Percentiles rank a stretch among this genome's conserved stretches.
Evolutionary conservation across 1,140 invertebrate species (phyloP).

Genomic region (Apocrypta bakeri): DNA sequence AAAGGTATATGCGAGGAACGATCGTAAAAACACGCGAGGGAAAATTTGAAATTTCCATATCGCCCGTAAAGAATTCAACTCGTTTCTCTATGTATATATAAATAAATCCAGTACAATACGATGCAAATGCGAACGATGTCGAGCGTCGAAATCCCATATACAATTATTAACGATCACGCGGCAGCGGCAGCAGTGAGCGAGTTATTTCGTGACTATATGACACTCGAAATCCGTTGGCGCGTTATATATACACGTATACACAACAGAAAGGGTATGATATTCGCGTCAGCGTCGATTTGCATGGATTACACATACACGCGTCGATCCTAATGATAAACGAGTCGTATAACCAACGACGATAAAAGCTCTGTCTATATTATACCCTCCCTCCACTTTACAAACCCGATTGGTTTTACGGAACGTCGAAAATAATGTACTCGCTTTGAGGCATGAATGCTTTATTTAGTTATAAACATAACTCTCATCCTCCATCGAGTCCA

Average conservation of each 20-base stretch:
- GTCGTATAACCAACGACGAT: neutral
- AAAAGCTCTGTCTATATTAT: conserved; percentile 5
- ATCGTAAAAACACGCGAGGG: neutral
- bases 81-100: neutral
- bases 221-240: conserved; percentile 5
- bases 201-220: conserved; percentile 20
- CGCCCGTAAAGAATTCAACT: conserved; percentile 3
- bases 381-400: too few species aligned
- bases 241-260: neutral
- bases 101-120: conserved; percentile 19
- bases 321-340: conserved; percentile 41
- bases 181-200: neutral
- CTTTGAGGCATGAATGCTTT: neutral
- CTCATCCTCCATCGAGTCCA: too few species aligned
- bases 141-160: conserved; percentile 28
- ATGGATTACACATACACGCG: conserved; percentile 40
- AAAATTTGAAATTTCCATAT: neutral
- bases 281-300: conserved; percentile 24
- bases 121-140: conserved; percentile 31
- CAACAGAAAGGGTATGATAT: neutral
- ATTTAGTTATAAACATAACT: neutral
- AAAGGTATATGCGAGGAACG: too few species aligned
- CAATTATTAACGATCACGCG: conserved; percentile 44
- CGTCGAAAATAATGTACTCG: neutral
- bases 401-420: conserved; percentile 13